Evolutionary conservation across 2,797 vertebrate genomes (phyloP).

Genomic region (Sebastolobus alascanus): DNA sequence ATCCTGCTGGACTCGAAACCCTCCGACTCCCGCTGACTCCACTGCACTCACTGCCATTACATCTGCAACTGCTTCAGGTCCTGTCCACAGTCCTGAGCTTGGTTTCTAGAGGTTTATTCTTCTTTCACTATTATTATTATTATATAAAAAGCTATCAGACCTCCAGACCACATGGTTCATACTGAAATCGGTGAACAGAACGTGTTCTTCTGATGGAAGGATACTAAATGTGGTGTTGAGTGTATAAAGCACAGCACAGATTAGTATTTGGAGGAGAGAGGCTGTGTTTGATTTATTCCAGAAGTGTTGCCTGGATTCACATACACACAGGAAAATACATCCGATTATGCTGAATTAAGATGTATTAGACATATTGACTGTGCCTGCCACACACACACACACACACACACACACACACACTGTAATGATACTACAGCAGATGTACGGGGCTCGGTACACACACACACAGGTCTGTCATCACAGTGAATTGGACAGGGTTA

Average conservation of each 20-base stretch:
- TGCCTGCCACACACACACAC: neutral
- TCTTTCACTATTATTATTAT: neutral
- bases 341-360: neutral
- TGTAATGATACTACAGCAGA: neutral
- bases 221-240: neutral
- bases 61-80: neutral
- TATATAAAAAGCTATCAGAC: neutral
- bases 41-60: neutral
- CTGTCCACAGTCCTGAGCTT: neutral
- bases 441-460: neutral
- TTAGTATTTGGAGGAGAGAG: neutral
- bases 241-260: neutral
- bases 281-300: slow-evolving; percentile 8
- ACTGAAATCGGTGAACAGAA: neutral
- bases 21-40: neutral
- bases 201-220: neutral
- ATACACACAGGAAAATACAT: neutral
- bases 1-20: slow-evolving; percentile 33
- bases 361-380: neutral
- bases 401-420: neutral
- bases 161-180: neutral
- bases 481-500: neutral
- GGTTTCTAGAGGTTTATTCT: neutral
- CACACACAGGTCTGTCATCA: neutral
- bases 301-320: neutral